Base-by-base conservation (phyloP, 2,888 invertebrate genomes). In the Ceriagrion tenellum region DNA sequence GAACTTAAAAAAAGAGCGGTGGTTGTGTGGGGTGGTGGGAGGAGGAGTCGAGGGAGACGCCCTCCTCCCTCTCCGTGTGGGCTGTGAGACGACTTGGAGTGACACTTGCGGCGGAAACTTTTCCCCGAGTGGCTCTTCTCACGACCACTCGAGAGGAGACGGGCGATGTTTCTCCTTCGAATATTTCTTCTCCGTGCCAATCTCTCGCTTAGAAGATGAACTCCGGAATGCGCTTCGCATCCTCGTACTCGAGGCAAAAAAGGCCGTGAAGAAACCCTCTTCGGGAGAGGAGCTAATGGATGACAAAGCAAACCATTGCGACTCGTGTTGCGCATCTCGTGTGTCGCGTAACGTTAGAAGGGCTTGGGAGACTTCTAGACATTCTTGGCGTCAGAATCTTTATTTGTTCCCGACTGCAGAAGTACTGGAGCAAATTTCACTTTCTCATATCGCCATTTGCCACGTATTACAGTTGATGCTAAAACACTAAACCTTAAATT, bases 101-200 rank as follows among this genome's bases (percentile, higher is more conserved):
- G 47, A 47, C 93, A 74, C 93, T 93, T 93, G 93, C 69, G 93
- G 93, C 59, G 69, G 63, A 74, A 69, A 93, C 23, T 35, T 90
- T 93, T 47, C 69, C 13, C 81, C 23, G 74, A 93, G 93, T 93
- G 93, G 74, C 93, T 74, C 93, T 93, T 74, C 69, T 69, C 69
- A 18, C 81, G 26, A 35, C 81, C 16, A 26, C 81, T 81, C 81
- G n/a, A 81, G 81, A 35, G 35, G 81, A 13, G 10, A 35, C 16
- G 35, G 12, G 81, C 81, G 30, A 35, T 81, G 81, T 81, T 81
- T 81, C 81, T 81, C n/a, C 81, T 35, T 35, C 81, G 81, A 81
- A 81, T 81, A 81, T 81, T 81, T 26, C 23, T 74, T 23, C 26
- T 69, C 26, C 81, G 13, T 4, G 26, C 26, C 81, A 26, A 23